Evolutionary conservation across 2,888 invertebrate genomes (phyloP).

Genomic region (Catocala sponsa): DNA sequence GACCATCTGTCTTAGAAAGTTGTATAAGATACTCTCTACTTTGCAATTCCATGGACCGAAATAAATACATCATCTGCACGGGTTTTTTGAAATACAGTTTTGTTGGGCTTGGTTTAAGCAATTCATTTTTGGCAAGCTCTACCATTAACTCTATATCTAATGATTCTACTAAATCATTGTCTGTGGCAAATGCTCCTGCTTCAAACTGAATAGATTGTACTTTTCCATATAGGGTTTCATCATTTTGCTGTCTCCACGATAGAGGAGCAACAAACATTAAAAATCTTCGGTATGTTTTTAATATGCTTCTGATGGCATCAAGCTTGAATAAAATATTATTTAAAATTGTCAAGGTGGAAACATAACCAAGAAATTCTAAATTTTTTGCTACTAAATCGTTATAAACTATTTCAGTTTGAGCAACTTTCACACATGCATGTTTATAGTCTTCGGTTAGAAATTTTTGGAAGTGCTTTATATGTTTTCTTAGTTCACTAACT

Average conservation of each 20-base stretch:
- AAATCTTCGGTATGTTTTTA: constrained; percentile 78
- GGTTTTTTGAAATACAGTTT: constrained; percentile 72
- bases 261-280: constrained; percentile 80
- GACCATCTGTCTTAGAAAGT: constrained; percentile 74
- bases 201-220: constrained; percentile 78
- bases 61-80: constrained; percentile 77
- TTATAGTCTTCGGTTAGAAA: constrained; percentile 84
- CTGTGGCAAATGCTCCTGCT: constrained; percentile 73
- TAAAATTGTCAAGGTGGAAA: constrained; percentile 69
- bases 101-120: constrained; percentile 68
- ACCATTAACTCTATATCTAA: constrained; percentile 79
- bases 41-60: constrained; percentile 81
- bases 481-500: constrained; percentile 68
- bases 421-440: constrained; percentile 72
- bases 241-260: constrained; percentile 76
- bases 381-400: constrained; percentile 70
- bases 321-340: constrained; percentile 80
- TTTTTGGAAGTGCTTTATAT: constrained; percentile 79
- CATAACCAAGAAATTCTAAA: constrained; percentile 72
- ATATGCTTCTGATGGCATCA: constrained; percentile 74
- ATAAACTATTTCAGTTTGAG: constrained; percentile 72
- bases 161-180: constrained; percentile 77
- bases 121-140: constrained; percentile 72
- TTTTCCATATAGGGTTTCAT: constrained; percentile 71
- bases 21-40: constrained; percentile 82